Conservation (phyloP, 2,888 invertebrate species). For the Cetonia aurata region DNA sequence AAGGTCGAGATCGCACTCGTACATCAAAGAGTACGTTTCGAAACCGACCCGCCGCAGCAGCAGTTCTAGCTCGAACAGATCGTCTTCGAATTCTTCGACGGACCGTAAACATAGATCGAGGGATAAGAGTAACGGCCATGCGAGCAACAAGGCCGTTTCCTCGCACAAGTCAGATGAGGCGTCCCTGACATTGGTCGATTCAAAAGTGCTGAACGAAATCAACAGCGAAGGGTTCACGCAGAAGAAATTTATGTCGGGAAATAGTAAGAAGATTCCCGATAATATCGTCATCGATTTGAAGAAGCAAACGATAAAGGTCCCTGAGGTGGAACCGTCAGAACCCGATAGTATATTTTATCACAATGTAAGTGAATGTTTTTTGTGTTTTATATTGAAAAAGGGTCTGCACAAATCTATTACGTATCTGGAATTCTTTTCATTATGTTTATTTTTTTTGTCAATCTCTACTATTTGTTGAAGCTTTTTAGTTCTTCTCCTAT, state of each 20-base stretch:
- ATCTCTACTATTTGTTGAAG: too few species aligned
- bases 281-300: slow-evolving; percentile 82
- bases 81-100: slow-evolving; percentile 40
- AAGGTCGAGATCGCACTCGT: slow-evolving; percentile 62
- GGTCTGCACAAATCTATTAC: too few species aligned
- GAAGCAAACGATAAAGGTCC: slow-evolving; percentile 78
- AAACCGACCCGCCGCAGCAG: slow-evolving; percentile 56
- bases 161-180: slow-evolving; percentile 61
- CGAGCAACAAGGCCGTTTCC: not conserved
- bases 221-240: slow-evolving; percentile 78
- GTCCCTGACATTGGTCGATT: slow-evolving; percentile 69
- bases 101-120: slow-evolving; percentile 42
- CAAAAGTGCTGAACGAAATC: slow-evolving; percentile 76
- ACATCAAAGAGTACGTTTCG: slow-evolving; percentile 61
- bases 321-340: slow-evolving; percentile 69
- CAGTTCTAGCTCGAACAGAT: slow-evolving; percentile 48
- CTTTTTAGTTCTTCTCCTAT: too few species aligned
- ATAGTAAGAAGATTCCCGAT: slow-evolving; percentile 72
- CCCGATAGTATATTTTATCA: slow-evolving; percentile 77
- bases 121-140: slow-evolving; percentile 38
- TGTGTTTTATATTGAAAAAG: slow-evolving; percentile 5
- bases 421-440: too few species aligned
- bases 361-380: slow-evolving; percentile 68
- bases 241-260: slow-evolving; percentile 69
- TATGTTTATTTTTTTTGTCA: too few species aligned